Evolutionary conservation across 2,113 vertebrate species (phyloP).

Genomic region (Eonycteris spelaea): DNA sequence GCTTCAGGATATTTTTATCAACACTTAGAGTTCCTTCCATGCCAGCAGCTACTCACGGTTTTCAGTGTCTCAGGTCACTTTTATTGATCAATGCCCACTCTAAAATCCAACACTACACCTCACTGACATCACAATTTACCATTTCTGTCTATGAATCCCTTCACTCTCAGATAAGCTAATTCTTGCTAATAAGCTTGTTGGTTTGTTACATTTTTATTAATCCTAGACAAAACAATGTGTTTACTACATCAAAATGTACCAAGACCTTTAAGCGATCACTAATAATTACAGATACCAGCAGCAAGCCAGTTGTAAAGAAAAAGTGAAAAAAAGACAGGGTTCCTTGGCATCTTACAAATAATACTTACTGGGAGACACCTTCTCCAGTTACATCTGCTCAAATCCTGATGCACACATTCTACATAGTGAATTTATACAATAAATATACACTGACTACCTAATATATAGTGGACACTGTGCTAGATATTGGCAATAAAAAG

Average conservation of each 20-base stretch:
- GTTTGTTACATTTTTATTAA: neutral
- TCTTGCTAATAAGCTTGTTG: neutral
- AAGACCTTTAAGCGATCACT: neutral
- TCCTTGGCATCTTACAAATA: neutral
- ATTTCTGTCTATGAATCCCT: neutral
- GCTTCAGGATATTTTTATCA: neutral
- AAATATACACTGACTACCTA: neutral
- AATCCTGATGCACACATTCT: neutral
- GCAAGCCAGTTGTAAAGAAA: neutral
- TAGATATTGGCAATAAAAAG: neutral
- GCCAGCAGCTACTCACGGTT: neutral
- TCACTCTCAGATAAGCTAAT: neutral
- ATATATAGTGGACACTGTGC: fast-evolving
- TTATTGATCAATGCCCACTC: neutral
- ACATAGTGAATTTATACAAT: neutral
- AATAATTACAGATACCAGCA: neutral
- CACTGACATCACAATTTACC: neutral
- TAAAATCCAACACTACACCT: neutral
- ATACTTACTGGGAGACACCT: neutral
- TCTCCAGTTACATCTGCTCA: neutral
- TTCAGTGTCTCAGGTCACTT: neutral
- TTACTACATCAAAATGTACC: conserved; percentile 4
- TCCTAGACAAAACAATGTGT: neutral
- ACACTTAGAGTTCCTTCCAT: neutral
- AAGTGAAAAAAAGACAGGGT: neutral